Evolutionary conservation across 2,888 invertebrate genomes (phyloP).

Genomic region (Archaeoteleia sp.): DNA sequence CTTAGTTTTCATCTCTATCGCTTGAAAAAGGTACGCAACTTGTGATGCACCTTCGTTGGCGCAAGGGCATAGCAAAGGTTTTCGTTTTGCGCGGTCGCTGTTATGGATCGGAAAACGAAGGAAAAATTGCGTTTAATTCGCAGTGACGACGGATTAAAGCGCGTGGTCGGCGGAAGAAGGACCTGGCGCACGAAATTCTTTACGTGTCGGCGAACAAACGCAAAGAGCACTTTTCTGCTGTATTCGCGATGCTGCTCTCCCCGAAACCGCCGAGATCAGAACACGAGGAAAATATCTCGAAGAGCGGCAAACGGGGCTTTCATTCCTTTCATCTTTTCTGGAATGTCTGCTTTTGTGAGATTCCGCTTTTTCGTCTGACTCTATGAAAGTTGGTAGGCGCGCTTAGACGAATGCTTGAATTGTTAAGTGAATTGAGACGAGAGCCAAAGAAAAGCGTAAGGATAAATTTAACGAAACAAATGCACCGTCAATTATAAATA

Average conservation of each 20-base stretch:
- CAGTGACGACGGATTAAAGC: constrained; percentile 5
- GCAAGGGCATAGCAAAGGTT: constrained; percentile 14
- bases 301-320: neutral
- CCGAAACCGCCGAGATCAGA: constrained; percentile 1
- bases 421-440: neutral
- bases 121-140: constrained; percentile 35
- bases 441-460: neutral
- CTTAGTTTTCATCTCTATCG: too few relatives aligned
- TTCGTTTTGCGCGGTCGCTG: constrained; percentile 25
- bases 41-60: too few relatives aligned
- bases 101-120: constrained; percentile 11
- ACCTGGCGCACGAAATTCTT: constrained; percentile 39
- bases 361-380: constrained; percentile 1
- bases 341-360: constrained; percentile 1
- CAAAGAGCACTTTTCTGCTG: constrained; percentile 15
- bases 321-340: constrained; percentile 5
- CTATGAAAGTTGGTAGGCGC: neutral
- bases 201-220: constrained; percentile 28
- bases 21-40: too few relatives aligned
- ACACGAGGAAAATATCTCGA: neutral
- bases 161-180: neutral
- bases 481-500: too few relatives aligned
- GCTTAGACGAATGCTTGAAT: neutral
- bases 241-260: too few relatives aligned
- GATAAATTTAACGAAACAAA: too few relatives aligned